Base-by-base conservation (phyloP, 2,888 invertebrate genomes). In the Stramonita haemastoma region DNA sequence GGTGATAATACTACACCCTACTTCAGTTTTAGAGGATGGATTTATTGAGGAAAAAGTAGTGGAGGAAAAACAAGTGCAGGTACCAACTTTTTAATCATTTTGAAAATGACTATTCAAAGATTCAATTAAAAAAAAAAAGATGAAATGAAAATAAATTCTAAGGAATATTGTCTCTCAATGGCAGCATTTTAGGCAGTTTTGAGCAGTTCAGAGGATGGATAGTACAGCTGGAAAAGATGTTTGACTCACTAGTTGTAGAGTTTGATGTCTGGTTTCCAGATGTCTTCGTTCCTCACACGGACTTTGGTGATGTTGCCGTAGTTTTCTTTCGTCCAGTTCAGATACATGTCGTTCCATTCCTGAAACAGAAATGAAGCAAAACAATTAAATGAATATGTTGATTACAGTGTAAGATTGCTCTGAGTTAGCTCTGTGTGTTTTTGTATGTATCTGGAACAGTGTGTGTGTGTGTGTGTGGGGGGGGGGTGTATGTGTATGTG, bases 171-270 rank as follows among this genome's bases (percentile, higher is more conserved):
- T n/a, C n/a, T n/a, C n/a, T n/a, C n/a, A n/a, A n/a, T n/a, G n/a
- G n/a, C n/a, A n/a, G n/a, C n/a, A n/a, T n/a, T n/a, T n/a, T n/a
- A n/a, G n/a, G n/a, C n/a, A n/a, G n/a, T n/a, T n/a, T n/a, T n/a
- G n/a, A n/a, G n/a, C n/a, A n/a, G n/a, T n/a, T n/a, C n/a, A n/a
- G n/a, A n/a, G n/a, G n/a, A n/a, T n/a, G n/a, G n/a, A n/a, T n/a
- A n/a, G n/a, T n/a, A n/a, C n/a, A n/a, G n/a, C n/a, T n/a, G n/a
- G n/a, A n/a, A n/a, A n/a, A n/a, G n/a, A n/a, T n/a, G n/a, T n/a
- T n/a, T n/a, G 22, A 93, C 95, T 94, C 91, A 95, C 95, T 94
- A 95, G 90, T 95, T 95, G 90, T 95, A 95, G 13, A 95, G 92
- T 90, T 94, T 94, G 81, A 95, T 93, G 84, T 95, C 95, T 19